phyloP scores from a whole-genome alignment of 2,113 vertebrate genomes.

The Xyrauchen texanus region DNA sequence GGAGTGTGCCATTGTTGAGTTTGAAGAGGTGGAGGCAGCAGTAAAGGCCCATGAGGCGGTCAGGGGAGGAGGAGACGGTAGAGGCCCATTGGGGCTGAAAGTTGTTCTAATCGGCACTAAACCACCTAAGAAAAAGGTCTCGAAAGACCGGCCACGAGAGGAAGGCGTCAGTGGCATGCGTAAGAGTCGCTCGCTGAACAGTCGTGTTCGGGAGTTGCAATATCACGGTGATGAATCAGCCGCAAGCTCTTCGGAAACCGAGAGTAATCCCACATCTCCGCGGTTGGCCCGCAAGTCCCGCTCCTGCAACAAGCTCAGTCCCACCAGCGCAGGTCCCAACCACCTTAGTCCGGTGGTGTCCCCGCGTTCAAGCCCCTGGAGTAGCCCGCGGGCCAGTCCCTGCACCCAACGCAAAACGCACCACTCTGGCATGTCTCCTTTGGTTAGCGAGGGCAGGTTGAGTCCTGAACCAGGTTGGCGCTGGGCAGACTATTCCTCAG shows the following conservation, averaged over 20 bases:
- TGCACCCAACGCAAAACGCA: constrained; percentile 81
- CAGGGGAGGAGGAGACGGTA: constrained; percentile 67
- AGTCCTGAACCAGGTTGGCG: constrained; percentile 78
- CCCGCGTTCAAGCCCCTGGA: constrained; percentile 92
- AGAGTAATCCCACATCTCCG: constrained; percentile 90
- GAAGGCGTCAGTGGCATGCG: constrained; percentile 70
- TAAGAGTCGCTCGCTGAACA: constrained; percentile 85
- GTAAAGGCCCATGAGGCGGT: constrained; percentile 86
- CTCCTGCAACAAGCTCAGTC: constrained; percentile 81
- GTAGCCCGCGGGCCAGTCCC: constrained; percentile 83
- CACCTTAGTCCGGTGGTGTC: constrained; percentile 90
- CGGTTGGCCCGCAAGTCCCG: constrained; percentile 77
- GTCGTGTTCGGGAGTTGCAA: constrained; percentile 89
- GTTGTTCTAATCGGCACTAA: constrained; percentile 91
- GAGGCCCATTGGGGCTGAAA: constrained; percentile 74
- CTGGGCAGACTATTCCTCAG: constrained; percentile 88
- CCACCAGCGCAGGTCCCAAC: constrained; percentile 73
- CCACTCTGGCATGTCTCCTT: constrained; percentile 80
- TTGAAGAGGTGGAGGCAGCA: constrained; percentile 93
- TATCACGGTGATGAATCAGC: constrained; percentile 89
- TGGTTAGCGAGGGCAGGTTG: constrained; percentile 79
- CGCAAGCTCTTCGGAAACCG: constrained; percentile 92
- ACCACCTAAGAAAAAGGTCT: constrained; percentile 91
- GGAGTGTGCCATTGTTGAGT: constrained; percentile 92
- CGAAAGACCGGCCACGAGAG: constrained; percentile 80